phyloP scores from a whole-genome alignment of 2,888 invertebrate species.

The Halocaridina rubra region DNA sequence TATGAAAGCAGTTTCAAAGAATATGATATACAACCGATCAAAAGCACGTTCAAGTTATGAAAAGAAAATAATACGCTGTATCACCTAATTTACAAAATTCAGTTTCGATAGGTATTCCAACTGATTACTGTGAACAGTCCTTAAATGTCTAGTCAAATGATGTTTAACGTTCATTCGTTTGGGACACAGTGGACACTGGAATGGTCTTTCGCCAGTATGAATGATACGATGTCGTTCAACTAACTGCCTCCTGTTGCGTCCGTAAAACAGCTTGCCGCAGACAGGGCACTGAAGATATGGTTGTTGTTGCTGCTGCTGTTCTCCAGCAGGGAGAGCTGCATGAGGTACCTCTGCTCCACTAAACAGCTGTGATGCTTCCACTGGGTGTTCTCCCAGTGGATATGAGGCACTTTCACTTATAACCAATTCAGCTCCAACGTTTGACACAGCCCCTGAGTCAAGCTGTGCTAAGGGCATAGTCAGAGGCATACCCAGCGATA shows the following conservation, averaged over 20 bases:
- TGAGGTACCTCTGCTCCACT: too few relatives aligned
- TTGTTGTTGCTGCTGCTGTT: not conserved
- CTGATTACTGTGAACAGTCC: constrained; percentile 43
- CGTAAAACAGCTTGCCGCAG: constrained; percentile 50
- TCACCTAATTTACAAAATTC: too few relatives aligned
- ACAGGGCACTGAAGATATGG: constrained; percentile 30
- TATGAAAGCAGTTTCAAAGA: too few relatives aligned
- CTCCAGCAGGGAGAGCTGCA: too few relatives aligned
- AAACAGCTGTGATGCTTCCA: too few relatives aligned
- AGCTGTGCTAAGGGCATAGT: not conserved
- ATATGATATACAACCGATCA: too few relatives aligned
- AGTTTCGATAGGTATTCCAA: constrained; percentile 24
- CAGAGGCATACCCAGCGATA: too few relatives aligned
- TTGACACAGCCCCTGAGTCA: not conserved
- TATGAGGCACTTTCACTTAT: not conserved
- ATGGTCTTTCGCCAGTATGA: constrained; percentile 46
- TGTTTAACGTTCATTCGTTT: constrained; percentile 47
- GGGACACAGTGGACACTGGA: constrained; percentile 46
- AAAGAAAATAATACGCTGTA: too few relatives aligned
- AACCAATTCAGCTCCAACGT: not conserved
- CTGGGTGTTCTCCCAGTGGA: not conserved
- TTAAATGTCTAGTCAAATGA: constrained; percentile 38
- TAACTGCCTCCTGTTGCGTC: constrained; percentile 45
- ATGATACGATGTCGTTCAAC: constrained; percentile 45
- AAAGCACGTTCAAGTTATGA: too few relatives aligned